Evolutionary conservation across 2,888 invertebrate species (phyloP), one percentile per base, ranked within the genome.

Genomic region (Oscheius sp.): DNA sequence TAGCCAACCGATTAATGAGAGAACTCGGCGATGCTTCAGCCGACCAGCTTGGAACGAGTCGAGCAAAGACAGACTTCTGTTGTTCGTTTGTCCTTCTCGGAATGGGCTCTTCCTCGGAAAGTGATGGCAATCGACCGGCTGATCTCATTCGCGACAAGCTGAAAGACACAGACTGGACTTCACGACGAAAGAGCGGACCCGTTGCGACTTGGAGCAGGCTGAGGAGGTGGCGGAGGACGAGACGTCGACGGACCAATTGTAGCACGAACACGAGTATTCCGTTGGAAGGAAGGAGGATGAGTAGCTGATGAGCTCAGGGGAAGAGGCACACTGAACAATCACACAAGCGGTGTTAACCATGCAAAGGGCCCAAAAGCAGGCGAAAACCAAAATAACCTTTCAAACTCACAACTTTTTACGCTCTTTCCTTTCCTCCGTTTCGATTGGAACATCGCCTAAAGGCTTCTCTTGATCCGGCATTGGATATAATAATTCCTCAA

Each of bases 401-500:
- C 42, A 15, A 33, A 68, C 61, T 33, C 46, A 58, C 61, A 68
- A 37, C 42, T 50, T 68, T 31, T 58, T 61, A 2, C 58, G n/a
- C 42, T 65, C 46, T 27, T 45, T 23, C 12, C 42, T 23, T 1
- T 66, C 66, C 42, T 55, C 31, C 23, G 42, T 45, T 3, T 23
- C 25, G 5, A n/a, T n/a, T 25, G 25, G n/a, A n/a, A 31, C n/a
- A 25, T 42, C 42, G 0, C 29, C 10, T 6, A 31, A 27, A 12
- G 12, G 50, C 29, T 63, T 33, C 31, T 65, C 63, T 3, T 57
- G 63, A 34, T 74, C 73, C 0, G 69, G 61, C 34, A 55, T 53
- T 27, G 78, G 75, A 52, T 75, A 92, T 42, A 92, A 88, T 75
- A 93, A 88, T 85, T 93, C 92, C 76, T 91, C 91, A 0, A 92